Evolutionary conservation across 2,113 vertebrate species (phyloP), one percentile per base, ranked within the genome.

Genomic region (Poecile atricapillus): DNA sequence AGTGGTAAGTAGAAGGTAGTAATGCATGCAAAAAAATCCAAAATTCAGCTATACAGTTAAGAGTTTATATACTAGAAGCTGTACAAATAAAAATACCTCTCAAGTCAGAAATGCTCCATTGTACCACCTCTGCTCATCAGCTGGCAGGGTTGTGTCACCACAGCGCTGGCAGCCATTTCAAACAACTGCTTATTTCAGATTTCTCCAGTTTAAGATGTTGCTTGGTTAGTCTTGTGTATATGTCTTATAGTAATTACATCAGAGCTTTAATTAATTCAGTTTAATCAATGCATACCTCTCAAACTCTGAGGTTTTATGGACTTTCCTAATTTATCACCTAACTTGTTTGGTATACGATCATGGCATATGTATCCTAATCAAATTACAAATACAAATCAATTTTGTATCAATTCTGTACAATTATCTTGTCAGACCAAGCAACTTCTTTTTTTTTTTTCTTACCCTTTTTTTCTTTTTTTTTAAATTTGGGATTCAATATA

Each of bases 1-100:
- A 96, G 99, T 99, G 98, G 98, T 98, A 98, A 99, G 99, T 98
- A 96, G 94, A 87, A 94, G 73, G 78, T 86, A 44, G 64, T 10
- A 10, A 8, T 27, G 49, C 68, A 65, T 82, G 75, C 15, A 71
- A 55, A 87, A 53, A 46, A 41, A 4, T 9, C 14, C 25, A 14
- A 65, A 80, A 73, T 76, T 44, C n/a, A 76, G 18, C 47, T 77
- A 2, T 44, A 25, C 5, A 43, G 14, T 62, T 67, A 62, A 84
- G 76, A 83, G 24, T 39, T 75, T 53, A 59, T 60, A 15, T 27
- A 43, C 2, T 55, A 81, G 81, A 74, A 88, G n/a, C 49, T 75
- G 8, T 56, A 44, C 19, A 85, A 75, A 67, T 70, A 23, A 78
- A 67, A 44, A 27, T 43, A 71, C 7, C 19, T 77, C 24, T 33